Evolutionary conservation across 2,113 vertebrate species (phyloP), one percentile per base, ranked within the genome.

Genomic region (Pholis gunnellus): DNA sequence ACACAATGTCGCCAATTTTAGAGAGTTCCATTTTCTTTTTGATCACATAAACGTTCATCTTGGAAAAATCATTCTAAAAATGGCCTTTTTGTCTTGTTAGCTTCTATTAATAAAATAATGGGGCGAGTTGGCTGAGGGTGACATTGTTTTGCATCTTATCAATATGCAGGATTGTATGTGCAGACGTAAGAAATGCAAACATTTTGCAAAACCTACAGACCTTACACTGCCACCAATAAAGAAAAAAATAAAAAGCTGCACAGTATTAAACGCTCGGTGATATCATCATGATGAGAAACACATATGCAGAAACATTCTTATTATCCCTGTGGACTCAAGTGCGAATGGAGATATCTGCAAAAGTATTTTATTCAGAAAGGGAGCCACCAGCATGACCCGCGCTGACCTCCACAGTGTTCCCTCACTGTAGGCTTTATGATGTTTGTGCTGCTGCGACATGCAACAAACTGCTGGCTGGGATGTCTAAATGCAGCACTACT

Each of bases 251-350:
- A 20, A 44, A 44, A 79, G 40, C 52, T 75, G 75, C 42, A 66
- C 54, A 68, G 34, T 29, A 57, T 77, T 76, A 59, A 84, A 75
- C 44, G 78, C 61, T 57, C 29, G 74, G 74, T 46, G 75, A 79
- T 59, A 70, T 66, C 65, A 70, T 56, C 27, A 22, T 84, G 31
- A 88, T 81, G 77, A 88, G 78, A 79, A 90, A 88, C 75, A 63
- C 74, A 84, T 48, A 80, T 78, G 78, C 72, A 75, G 86, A 78
- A 79, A 78, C 74, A 87, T 90, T 81, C 74, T 63, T 81, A 68
- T 52, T 69, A 31, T 60, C 76, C 77, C 82, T 1, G 54, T 34
- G 52, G 77, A 66, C 50, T 42, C 65, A 70, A 81, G 48, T 77
- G 67, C 57, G 72, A 81, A 79, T 40, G 46, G 61, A 48, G 25